phyloP scores from a whole-genome alignment of 2,888 invertebrate species.

The Pachycephus smyrnensis region DNA sequence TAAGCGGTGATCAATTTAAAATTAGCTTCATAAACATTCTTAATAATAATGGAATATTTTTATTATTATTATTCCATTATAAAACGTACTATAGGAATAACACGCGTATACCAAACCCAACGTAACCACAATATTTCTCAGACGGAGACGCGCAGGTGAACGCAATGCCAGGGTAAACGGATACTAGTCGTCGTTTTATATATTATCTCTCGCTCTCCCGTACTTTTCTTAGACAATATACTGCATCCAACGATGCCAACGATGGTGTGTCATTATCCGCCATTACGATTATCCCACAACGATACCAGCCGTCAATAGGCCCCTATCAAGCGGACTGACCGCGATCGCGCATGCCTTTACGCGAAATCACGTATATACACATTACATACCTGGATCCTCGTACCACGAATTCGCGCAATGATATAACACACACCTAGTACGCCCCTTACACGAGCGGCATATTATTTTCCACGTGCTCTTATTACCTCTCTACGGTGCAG shows the following conservation, averaged over 20 bases:
- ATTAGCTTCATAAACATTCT: background rate
- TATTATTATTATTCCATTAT: background rate
- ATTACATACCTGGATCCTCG: background rate
- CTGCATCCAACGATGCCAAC: background rate
- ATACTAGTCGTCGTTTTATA: background rate
- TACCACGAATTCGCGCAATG: slow-evolving; percentile 5
- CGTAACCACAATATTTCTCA: background rate
- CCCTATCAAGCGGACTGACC: slow-evolving; percentile 6
- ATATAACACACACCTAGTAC: slow-evolving; percentile 3
- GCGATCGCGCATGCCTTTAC: background rate
- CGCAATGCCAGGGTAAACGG: background rate
- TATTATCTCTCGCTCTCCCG: background rate
- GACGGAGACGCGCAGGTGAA: background rate
- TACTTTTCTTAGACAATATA: background rate
- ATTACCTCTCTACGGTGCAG: background rate
- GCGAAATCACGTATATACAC: background rate
- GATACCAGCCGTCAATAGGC: slow-evolving; percentile 9
- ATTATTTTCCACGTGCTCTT: background rate
- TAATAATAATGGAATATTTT: background rate
- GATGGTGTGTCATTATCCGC: slow-evolving; percentile 5
- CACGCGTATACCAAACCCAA: background rate
- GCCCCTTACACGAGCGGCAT: background rate
- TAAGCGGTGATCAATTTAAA: background rate
- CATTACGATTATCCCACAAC: slow-evolving; percentile 9
- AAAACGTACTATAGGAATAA: background rate